A percentile compares a stretch with the other conserved stretches of the same genome.
Evolutionary conservation across 2,888 invertebrate species (phyloP).

Genomic region (Drosophila limbata): DNA sequence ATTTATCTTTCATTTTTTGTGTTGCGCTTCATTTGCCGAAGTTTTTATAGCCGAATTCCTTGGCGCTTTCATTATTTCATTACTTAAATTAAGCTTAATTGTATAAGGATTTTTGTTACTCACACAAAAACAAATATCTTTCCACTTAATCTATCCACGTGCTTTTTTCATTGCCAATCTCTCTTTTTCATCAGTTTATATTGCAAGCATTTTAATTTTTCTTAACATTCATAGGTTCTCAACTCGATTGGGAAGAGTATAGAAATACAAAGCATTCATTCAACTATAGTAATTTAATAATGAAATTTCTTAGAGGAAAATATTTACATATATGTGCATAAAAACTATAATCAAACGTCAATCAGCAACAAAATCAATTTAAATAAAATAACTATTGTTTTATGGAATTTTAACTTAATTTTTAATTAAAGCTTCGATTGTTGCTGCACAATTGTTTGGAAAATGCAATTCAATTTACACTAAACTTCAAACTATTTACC

Average conservation of each 20-base stretch:
- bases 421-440: background rate
- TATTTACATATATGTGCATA: background rate
- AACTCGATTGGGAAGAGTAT: background rate
- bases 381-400: background rate
- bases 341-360: background rate
- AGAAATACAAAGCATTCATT: background rate
- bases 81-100: conserved; percentile 31
- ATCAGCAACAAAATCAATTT: background rate
- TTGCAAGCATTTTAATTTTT: conserved; percentile 6
- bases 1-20: conserved; percentile 11
- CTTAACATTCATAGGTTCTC: background rate
- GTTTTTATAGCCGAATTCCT: conserved; percentile 31
- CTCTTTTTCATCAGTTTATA: background rate
- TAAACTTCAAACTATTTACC: background rate
- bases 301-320: background rate
- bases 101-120: conserved; percentile 24
- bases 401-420: background rate
- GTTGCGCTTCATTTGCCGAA: conserved; percentile 25
- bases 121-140: conserved; percentile 6
- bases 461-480: conserved; percentile 7
- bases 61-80: conserved; percentile 21
- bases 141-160: conserved; percentile 14
- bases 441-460: background rate
- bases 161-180: conserved; percentile 10
- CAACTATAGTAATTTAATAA: background rate